Percentiles rank a stretch among this genome's conserved stretches.
These are phyloP conservation scores for Caenorhabditis uteleia DNA, from an alignment of 2,888 invertebrate species.

Conservation along the genomic window DNA sequence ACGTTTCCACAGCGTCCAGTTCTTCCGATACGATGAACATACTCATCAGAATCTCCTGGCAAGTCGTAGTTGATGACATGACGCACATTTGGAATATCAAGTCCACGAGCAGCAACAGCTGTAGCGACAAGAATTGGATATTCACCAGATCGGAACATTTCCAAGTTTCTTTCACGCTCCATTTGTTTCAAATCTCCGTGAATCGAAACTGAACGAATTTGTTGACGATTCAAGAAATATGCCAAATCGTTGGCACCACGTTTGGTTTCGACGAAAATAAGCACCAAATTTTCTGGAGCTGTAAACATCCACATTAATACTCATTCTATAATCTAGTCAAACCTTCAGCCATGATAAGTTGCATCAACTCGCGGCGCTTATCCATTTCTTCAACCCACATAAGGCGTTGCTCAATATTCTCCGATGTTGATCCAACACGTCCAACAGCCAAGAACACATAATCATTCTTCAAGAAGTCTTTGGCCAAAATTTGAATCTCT, in stretches of 20 bases:
- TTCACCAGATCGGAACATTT: slow-evolving; percentile 75
- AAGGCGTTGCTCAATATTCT: slow-evolving; percentile 93
- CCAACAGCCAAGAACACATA: slow-evolving; percentile 99
- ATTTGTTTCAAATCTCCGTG: slow-evolving; percentile 95
- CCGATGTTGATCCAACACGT: slow-evolving; percentile 96
- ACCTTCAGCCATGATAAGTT: slow-evolving; percentile 79
- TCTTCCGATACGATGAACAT: slow-evolving; percentile 57
- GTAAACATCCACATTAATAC: slow-evolving; percentile 1
- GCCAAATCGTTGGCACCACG: slow-evolving; percentile 96
- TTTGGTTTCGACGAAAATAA: slow-evolving; percentile 98
- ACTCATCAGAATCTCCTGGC: slow-evolving; percentile 54
- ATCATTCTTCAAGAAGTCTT: slow-evolving; percentile 91
- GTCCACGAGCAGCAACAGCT: slow-evolving; percentile 56
- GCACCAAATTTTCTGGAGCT: slow-evolving; percentile 76
- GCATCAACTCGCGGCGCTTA: slow-evolving; percentile 92
- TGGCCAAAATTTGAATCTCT: slow-evolving; percentile 93
- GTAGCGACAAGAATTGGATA: slow-evolving; percentile 55
- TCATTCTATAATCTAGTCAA: not conserved
- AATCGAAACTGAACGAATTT: slow-evolving; percentile 83
- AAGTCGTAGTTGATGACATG: slow-evolving; percentile 56
- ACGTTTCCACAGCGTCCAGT: slow-evolving; percentile 56
- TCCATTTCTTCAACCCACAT: slow-evolving; percentile 98
- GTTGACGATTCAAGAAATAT: slow-evolving; percentile 75
- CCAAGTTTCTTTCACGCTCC: slow-evolving; percentile 74
- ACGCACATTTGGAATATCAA: slow-evolving; percentile 55